Percentiles rank a stretch among this genome's conserved stretches.
These are phyloP conservation scores for Hoplodrina blanda DNA, from an alignment of 2,888 invertebrate genomes.

Conservation along the genomic window DNA sequence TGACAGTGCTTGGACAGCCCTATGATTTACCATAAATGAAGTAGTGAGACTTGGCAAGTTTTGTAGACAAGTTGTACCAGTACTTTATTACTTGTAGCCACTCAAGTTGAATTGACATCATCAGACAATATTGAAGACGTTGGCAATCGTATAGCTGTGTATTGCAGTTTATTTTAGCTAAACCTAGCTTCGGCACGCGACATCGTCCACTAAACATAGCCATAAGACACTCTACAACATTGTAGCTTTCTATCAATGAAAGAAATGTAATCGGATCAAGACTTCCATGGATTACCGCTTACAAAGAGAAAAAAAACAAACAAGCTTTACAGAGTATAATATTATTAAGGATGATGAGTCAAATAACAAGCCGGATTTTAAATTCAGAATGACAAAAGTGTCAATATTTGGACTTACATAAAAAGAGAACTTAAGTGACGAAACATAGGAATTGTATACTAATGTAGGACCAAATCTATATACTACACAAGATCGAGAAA, in stretches of 20 bases:
- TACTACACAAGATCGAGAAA: neutral
- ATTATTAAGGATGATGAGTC: no score
- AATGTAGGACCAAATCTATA: neutral
- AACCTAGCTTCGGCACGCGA: no score
- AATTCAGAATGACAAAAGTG: neutral
- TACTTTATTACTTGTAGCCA: conserved; percentile 7
- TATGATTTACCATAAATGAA: conserved; percentile 47
- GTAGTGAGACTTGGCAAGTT: conserved; percentile 31
- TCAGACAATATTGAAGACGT: conserved; percentile 14
- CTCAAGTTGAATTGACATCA: conserved; percentile 14
- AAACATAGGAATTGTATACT: no score
- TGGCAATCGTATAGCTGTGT: neutral
- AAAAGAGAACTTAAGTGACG: no score
- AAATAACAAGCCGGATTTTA: neutral
- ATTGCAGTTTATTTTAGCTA: neutral
- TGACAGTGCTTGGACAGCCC: conserved; percentile 29
- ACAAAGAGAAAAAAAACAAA: no score
- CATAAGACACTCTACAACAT: no score
- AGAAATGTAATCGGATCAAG: no score
- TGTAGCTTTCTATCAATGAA: no score
- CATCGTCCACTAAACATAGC: no score
- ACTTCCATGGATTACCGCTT: no score
- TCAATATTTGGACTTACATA: neutral
- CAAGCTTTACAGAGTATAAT: no score
- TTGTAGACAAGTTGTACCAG: conserved; percentile 33